Evolutionary conservation across 2,888 invertebrate species (phyloP).

Genomic region (Melinopterus prodromus): DNA sequence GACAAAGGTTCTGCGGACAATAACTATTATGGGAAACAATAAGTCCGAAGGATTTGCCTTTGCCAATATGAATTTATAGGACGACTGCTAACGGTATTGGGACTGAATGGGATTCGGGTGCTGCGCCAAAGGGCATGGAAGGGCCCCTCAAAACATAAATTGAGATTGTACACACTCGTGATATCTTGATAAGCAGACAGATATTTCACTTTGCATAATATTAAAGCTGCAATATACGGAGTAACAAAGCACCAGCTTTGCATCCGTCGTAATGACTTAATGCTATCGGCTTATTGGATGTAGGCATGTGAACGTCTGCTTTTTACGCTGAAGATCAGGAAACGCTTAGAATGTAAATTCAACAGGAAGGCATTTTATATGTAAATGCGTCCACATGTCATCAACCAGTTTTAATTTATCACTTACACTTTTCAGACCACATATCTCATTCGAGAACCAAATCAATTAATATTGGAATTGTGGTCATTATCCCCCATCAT

Average conservation of each 20-base stretch:
- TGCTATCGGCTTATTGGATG: background rate
- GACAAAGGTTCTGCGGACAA: background rate
- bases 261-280: background rate
- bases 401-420: background rate
- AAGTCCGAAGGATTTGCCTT: background rate
- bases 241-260: background rate
- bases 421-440: background rate
- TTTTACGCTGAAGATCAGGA: background rate
- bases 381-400: background rate
- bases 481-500: too few species aligned
- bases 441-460: background rate
- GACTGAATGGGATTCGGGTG: background rate
- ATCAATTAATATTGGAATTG: background rate
- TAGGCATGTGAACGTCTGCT: background rate
- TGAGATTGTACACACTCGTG: background rate
- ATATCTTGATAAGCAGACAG: background rate
- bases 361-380: background rate
- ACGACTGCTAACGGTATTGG: background rate
- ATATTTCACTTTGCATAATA: background rate
- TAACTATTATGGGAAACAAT: background rate
- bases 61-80: background rate
- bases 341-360: background rate
- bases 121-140: background rate
- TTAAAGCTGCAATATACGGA: background rate
- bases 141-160: background rate